Evolutionary conservation across 2,797 vertebrate genomes (phyloP).

Genomic region (Odontamblyopus rebecca): DNA sequence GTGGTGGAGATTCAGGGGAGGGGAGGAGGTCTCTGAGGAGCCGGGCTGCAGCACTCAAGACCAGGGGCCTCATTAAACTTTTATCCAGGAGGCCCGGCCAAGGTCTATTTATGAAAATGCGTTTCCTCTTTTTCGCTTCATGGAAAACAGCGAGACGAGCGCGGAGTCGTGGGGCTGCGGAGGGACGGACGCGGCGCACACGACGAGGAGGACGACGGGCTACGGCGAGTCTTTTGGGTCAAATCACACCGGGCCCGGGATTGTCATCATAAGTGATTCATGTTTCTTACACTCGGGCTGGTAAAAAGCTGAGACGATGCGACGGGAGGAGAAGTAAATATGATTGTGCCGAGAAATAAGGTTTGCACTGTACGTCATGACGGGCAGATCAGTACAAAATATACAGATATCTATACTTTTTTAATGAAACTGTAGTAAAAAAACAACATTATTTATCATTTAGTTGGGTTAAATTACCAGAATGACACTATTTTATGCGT

Average conservation of each 20-base stretch:
- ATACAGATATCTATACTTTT: too few species aligned
- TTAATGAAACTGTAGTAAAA: too few species aligned
- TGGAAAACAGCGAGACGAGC: slow-evolving; percentile 82
- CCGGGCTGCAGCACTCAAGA: slow-evolving; percentile 89
- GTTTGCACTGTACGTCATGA: too few species aligned
- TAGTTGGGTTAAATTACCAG: too few species aligned
- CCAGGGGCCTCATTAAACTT: slow-evolving; percentile 93
- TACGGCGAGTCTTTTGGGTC: not conserved
- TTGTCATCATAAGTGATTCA: not conserved
- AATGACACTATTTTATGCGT: too few species aligned
- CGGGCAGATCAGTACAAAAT: too few species aligned
- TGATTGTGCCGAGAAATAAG: too few species aligned
- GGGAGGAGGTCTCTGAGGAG: slow-evolving; percentile 82
- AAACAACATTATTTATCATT: too few species aligned
- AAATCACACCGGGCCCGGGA: not conserved
- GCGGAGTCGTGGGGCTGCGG: slow-evolving; percentile 69
- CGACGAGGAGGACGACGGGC: not conserved
- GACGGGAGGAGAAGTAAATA: too few species aligned
- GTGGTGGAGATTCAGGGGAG: slow-evolving; percentile 84
- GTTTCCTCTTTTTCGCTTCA: slow-evolving; percentile 81
- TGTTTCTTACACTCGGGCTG: not conserved
- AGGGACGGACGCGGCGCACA: slow-evolving; percentile 59
- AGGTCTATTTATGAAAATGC: slow-evolving; percentile 98
- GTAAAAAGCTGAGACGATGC: too few species aligned
- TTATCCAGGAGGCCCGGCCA: slow-evolving; percentile 90